Evolutionary conservation across 2,888 invertebrate species (phyloP).

Genomic region (Ectemnius lituratus): DNA sequence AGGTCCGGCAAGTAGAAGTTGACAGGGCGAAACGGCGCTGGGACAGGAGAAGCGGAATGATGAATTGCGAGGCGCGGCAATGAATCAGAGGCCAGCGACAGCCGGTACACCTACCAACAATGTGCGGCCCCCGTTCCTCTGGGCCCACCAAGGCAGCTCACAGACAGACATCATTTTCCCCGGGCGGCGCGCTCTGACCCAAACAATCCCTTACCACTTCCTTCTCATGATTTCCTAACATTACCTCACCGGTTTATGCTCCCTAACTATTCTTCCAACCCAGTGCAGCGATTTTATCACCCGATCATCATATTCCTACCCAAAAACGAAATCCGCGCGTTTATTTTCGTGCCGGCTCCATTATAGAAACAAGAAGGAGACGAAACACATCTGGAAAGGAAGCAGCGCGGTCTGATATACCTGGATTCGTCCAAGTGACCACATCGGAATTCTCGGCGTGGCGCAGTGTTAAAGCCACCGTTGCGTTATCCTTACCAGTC

Average conservation of each 20-base stretch:
- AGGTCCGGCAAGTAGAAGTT: slow-evolving; percentile 24
- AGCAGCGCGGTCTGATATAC: slow-evolving; percentile 10
- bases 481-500: slow-evolving; percentile 50
- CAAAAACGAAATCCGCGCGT: too few species aligned
- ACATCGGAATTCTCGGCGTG: slow-evolving; percentile 33
- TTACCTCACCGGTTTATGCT: slow-evolving; percentile 12
- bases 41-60: slow-evolving; percentile 67
- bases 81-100: slow-evolving; percentile 70
- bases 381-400: not conserved
- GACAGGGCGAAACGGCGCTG: slow-evolving; percentile 48
- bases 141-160: slow-evolving; percentile 67
- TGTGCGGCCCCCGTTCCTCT: slow-evolving; percentile 66
- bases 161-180: slow-evolving; percentile 64
- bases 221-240: slow-evolving; percentile 33
- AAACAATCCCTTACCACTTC: slow-evolving; percentile 49
- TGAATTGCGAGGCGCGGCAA: slow-evolving; percentile 70
- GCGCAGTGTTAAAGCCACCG: slow-evolving; percentile 29
- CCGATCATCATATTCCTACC: not conserved
- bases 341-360: not conserved
- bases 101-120: slow-evolving; percentile 71
- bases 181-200: slow-evolving; percentile 35
- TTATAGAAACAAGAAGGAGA: not conserved
- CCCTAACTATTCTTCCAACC: not conserved
- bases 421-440: slow-evolving; percentile 17
- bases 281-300: not conserved